Conservation (phyloP, 2,797 vertebrate genomes). For the Phalanger gymnotis region DNA sequence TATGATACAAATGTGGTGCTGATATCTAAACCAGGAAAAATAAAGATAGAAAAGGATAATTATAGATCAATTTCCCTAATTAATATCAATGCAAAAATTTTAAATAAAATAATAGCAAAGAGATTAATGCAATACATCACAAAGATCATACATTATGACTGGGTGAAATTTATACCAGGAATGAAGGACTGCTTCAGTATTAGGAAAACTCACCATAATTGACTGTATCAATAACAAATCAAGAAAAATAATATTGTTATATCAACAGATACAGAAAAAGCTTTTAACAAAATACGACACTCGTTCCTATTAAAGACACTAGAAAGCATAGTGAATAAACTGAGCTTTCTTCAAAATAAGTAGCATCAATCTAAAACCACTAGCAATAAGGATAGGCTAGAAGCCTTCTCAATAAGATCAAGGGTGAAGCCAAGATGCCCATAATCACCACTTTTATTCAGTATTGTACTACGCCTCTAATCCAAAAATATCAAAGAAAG, state of each 20-base stretch:
- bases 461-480: not conserved
- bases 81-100: not conserved
- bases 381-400: not conserved
- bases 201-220: not conserved
- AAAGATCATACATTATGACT: not conserved
- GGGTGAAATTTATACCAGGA: not conserved
- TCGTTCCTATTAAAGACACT: not conserved
- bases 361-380: not conserved
- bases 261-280: not conserved
- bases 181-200: not conserved
- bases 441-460: not conserved
- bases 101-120: not conserved
- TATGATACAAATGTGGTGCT: not conserved
- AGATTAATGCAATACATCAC: not conserved
- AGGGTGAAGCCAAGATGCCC: not conserved
- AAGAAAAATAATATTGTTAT: not conserved
- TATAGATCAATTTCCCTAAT: not conserved
- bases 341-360: not conserved
- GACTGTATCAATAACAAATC: not conserved
- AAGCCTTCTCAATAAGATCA: not conserved
- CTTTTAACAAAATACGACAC: not conserved
- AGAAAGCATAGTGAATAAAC: not conserved
- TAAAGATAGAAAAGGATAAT: not conserved
- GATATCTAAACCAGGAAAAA: not conserved
- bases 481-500: not conserved